Evolutionary conservation across 2,888 invertebrate genomes (phyloP).

Genomic region (Scaptomyza caliginosa): DNA sequence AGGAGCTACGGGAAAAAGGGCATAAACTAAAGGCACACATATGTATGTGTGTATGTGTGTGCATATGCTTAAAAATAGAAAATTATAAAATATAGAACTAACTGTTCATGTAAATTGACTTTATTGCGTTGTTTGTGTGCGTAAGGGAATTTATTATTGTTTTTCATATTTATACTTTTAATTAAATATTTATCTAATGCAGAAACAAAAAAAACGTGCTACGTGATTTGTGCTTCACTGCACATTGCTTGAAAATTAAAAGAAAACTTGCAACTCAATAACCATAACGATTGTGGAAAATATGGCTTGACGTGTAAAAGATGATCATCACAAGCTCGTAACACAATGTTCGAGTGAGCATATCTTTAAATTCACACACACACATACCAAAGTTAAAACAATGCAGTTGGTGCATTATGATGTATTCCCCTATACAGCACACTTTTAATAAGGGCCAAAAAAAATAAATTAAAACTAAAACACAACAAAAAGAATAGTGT

Average conservation of each 20-base stretch:
- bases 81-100: slow-evolving; percentile 57
- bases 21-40: background rate
- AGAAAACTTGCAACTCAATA: slow-evolving; percentile 64
- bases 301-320: background rate
- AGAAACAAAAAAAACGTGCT: slow-evolving; percentile 68
- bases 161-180: slow-evolving; percentile 38
- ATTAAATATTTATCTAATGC: slow-evolving; percentile 68
- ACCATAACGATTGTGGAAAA: slow-evolving; percentile 37
- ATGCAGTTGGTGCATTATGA: slow-evolving; percentile 50
- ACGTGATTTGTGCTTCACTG: slow-evolving; percentile 29
- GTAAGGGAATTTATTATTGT: background rate
- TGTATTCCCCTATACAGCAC: slow-evolving; percentile 33
- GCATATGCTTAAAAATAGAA: slow-evolving; percentile 3
- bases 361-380: slow-evolving; percentile 25
- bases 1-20: slow-evolving; percentile 9
- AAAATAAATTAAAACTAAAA: slow-evolving; percentile 9
- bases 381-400: slow-evolving; percentile 39
- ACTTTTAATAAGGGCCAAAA: slow-evolving; percentile 51
- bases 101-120: slow-evolving; percentile 24
- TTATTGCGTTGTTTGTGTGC: background rate
- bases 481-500: background rate
- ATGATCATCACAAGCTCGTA: slow-evolving; percentile 39
- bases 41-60: background rate
- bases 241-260: slow-evolving; percentile 37
- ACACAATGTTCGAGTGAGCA: slow-evolving; percentile 56